phyloP scores from a whole-genome alignment of 2,888 invertebrate genomes.

The Epinotia bilunana region DNA sequence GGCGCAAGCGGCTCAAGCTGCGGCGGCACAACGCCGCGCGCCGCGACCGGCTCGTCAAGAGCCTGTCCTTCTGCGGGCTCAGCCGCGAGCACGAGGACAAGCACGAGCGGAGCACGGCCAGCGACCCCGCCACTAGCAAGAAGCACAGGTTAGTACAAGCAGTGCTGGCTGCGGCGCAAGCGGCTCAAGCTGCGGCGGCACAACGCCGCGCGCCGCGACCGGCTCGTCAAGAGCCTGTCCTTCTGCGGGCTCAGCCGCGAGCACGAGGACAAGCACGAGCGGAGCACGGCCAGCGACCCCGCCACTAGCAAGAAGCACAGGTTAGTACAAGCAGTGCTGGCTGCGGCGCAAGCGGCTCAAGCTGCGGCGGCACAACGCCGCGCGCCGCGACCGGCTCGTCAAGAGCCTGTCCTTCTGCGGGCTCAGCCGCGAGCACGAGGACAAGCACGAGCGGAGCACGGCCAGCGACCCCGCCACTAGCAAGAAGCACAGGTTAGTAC shows the following conservation, averaged over 20 bases:
- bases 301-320: constrained; percentile 84
- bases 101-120: constrained; percentile 82
- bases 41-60: no score
- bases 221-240: no score
- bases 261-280: constrained; percentile 51
- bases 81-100: no score
- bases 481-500: constrained; percentile 78
- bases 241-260: no score
- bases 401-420: constrained; percentile 88
- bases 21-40: no score
- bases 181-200: constrained; percentile 50
- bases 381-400: constrained; percentile 81
- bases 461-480: constrained; percentile 87
- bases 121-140: constrained; percentile 86
- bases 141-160: constrained; percentile 74
- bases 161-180: constrained; percentile 60
- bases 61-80: no score
- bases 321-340: constrained; percentile 76
- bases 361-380: constrained; percentile 65
- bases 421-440: constrained; percentile 83
- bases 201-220: no score
- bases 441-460: constrained; percentile 82
- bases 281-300: constrained; percentile 87
- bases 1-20: constrained; percentile 72
- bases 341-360: constrained; percentile 73